Evolutionary conservation across 2,888 invertebrate species (phyloP), one percentile per base, ranked within the genome.

Genomic region (Cabera pusaria): DNA sequence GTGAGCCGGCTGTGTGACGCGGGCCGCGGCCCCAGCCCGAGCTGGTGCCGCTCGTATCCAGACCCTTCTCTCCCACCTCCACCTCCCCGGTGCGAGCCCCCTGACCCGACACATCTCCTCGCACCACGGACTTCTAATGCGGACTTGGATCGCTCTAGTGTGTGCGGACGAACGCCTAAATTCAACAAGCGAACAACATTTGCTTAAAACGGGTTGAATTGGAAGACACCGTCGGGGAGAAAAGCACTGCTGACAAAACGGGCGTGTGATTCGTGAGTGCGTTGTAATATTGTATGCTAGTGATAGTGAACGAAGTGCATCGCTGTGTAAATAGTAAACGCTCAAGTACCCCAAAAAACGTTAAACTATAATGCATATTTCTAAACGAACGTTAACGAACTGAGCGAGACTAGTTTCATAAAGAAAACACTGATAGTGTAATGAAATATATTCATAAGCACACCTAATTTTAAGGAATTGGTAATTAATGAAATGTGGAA

Each of bases 1-100:
- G 63, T 14, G 77, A 77, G 57, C 79, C 84, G 29, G 63, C 64
- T 41, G 86, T 86, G 82, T 89, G 90, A 89, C 89, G 78, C 74
- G 83, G 79, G 86, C 85, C 71, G 85, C 83, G 86, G 86, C 87
- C 66, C 83, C 87, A 84, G 85, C 82, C 72, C 48, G 89, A 87
- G 77, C 88, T 88, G 84, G 87, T 85, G 83, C 89, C 89, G 83
- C 88, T 88, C 46, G 75, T 83, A 68, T 25, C 61, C 66, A 18
- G 51, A 17, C 56, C 58, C 29, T 56, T 59, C 55, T 64, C 71
- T 6, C 69, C 72, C 42, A 38, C 65, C 34, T 54, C 59, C 16
- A 46, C 56, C 18, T 58, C 65, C 16, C 53, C 61, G 6, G 36
- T 49, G 18, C 55, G 52, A 29, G 35, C 56, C n/a, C 75, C 85